Conservation (phyloP, 2,888 invertebrate genomes). For the Calliopum simillimum region DNA sequence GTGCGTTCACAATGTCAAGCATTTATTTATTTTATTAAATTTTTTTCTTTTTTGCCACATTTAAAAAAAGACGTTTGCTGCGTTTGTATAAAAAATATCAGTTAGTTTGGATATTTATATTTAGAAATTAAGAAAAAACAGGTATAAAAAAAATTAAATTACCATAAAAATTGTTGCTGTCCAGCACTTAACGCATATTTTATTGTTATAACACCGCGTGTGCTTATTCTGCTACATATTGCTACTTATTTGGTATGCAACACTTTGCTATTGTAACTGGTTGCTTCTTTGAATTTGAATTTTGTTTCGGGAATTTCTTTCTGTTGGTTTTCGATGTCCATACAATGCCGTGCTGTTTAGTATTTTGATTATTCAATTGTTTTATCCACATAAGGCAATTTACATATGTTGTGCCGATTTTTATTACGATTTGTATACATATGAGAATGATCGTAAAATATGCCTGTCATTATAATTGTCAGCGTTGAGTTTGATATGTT, state of each 20-base stretch:
- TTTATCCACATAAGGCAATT: background rate
- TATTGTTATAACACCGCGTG: background rate
- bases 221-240: too few species aligned
- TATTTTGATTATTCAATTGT: constrained; percentile 33
- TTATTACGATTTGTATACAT: too few species aligned
- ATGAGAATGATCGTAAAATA: too few species aligned
- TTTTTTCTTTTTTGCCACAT: too few species aligned
- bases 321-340: constrained; percentile 50
- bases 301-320: constrained; percentile 18
- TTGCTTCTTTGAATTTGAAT: background rate
- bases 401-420: background rate
- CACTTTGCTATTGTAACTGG: constrained; percentile 4
- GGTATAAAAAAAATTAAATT: background rate
- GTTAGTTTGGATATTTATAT: too few species aligned
- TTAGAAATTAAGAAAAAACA: background rate
- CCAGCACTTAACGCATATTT: too few species aligned
- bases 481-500: too few species aligned
- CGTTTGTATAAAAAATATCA: too few species aligned
- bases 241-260: constrained; percentile 23
- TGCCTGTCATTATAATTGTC: too few species aligned
- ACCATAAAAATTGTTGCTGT: constrained; percentile 7
- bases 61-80: background rate
- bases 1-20: too few species aligned
- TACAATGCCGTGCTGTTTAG: constrained; percentile 42
- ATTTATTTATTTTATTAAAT: too few species aligned